Evolutionary conservation across 2,888 invertebrate genomes (phyloP).

Genomic region (Drymonia ruficornis): DNA sequence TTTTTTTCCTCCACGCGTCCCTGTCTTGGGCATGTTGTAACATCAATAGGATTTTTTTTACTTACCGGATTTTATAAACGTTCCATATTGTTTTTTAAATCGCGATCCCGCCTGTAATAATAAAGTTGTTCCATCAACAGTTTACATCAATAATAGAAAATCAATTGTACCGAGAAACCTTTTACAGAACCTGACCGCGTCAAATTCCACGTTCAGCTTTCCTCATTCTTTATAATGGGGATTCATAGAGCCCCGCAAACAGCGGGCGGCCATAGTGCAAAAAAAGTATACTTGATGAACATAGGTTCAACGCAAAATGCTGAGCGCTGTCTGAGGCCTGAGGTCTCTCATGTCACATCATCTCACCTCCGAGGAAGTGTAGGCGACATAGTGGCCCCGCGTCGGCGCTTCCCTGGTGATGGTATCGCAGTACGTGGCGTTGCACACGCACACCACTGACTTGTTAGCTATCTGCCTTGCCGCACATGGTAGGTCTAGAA

Average conservation of each 20-base stretch:
- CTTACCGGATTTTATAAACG: neutral
- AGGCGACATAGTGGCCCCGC: slow-evolving; percentile 64
- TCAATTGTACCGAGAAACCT: too few relatives aligned
- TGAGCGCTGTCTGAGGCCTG: too few relatives aligned
- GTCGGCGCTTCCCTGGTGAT: slow-evolving; percentile 54
- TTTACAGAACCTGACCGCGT: too few relatives aligned
- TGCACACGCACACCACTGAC: slow-evolving; percentile 72
- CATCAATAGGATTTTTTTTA: neutral
- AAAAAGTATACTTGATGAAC: too few relatives aligned
- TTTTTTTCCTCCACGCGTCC: too few relatives aligned
- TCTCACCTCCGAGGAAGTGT: slow-evolving; percentile 63
- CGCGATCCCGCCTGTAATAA: slow-evolving; percentile 52
- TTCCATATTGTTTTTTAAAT: slow-evolving; percentile 46
- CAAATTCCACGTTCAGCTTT: too few relatives aligned
- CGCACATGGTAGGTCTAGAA: slow-evolving; percentile 47
- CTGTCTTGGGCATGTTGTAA: too few relatives aligned
- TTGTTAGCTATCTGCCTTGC: slow-evolving; percentile 33
- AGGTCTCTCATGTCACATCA: too few relatives aligned
- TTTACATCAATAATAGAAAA: neutral
- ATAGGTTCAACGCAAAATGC: too few relatives aligned
- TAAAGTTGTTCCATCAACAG: too few relatives aligned
- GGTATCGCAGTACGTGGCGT: slow-evolving; percentile 71
- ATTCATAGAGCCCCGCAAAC: neutral
- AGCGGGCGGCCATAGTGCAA: too few relatives aligned
- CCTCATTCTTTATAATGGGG: too few relatives aligned